Conservation (phyloP, 2,113 vertebrate genomes). For the Ceratotherium simum region DNA sequence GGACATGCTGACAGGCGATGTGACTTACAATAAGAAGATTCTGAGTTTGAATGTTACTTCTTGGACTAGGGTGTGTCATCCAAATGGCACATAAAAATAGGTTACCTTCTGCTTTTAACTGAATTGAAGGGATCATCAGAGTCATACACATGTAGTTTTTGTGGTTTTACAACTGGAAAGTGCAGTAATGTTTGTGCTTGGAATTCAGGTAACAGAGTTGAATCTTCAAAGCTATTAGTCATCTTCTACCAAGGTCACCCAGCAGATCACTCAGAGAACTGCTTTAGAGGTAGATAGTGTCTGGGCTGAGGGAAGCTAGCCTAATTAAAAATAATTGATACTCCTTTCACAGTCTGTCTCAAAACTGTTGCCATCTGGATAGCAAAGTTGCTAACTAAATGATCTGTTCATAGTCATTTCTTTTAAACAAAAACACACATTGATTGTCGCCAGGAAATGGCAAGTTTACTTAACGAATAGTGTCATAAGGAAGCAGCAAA, state of each 20-base stretch:
- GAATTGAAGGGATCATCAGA: neutral
- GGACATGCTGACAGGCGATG: neutral
- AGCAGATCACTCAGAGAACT: neutral
- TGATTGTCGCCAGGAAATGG: neutral
- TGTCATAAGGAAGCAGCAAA: neutral
- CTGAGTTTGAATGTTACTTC: neutral
- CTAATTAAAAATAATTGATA: slow-evolving; percentile 73
- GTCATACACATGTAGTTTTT: neutral
- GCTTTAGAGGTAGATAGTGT: neutral
- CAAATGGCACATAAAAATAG: neutral
- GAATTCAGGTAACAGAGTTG: neutral
- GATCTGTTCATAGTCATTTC: slow-evolving; percentile 2
- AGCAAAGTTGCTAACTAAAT: slow-evolving; percentile 1
- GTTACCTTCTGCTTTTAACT: slow-evolving; percentile 15
- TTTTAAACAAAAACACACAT: slow-evolving; percentile 40
- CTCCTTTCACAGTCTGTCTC: slow-evolving; percentile 57
- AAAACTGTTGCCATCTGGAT: slow-evolving; percentile 25
- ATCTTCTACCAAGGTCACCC: slow-evolving; percentile 37
- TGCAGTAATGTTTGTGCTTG: neutral
- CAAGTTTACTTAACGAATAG: neutral
- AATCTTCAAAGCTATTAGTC: slow-evolving; percentile 68
- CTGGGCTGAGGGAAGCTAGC: slow-evolving; percentile 34
- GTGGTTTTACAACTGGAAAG: slow-evolving; percentile 43
- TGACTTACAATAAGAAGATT: neutral
- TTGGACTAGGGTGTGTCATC: neutral